These are phyloP conservation scores for Acipenser ruthenus DNA, from an alignment of 2,797 vertebrate genomes.

Conservation along the genomic window DNA sequence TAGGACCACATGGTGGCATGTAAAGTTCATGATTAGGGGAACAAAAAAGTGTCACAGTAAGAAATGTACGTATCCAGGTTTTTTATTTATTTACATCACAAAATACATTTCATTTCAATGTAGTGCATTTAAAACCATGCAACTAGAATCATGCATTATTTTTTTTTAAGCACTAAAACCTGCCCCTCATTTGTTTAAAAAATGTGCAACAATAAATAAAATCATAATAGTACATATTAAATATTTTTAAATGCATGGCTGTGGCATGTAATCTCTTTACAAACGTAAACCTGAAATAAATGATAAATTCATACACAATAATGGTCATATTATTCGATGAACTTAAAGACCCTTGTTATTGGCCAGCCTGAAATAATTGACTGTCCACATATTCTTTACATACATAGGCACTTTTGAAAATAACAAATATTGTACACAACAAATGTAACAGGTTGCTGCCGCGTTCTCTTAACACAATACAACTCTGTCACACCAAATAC, in stretches of 20 bases:
- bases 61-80: neutral
- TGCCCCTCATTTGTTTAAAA: too few relatives aligned
- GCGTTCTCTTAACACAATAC: neutral
- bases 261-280: too few relatives aligned
- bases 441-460: neutral
- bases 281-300: too few relatives aligned
- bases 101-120: neutral
- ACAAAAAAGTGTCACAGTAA: neutral
- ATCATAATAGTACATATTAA: too few relatives aligned
- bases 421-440: neutral
- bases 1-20: too few relatives aligned
- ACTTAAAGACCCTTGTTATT: neutral
- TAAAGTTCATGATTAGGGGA: too few relatives aligned
- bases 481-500: too few relatives aligned
- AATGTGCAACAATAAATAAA: too few relatives aligned
- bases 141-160: conserved; percentile 11
- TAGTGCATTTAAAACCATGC: conserved; percentile 1
- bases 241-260: too few relatives aligned
- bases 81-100: conserved; percentile 3
- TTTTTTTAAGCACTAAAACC: too few relatives aligned
- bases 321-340: neutral
- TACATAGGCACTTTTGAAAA: conserved; percentile 14
- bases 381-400: conserved; percentile 8
- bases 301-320: too few relatives aligned
- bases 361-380: conserved; percentile 1